These are phyloP conservation scores for Calameuta idolon DNA, from an alignment of 2,888 invertebrate genomes.

Conservation along the genomic window DNA sequence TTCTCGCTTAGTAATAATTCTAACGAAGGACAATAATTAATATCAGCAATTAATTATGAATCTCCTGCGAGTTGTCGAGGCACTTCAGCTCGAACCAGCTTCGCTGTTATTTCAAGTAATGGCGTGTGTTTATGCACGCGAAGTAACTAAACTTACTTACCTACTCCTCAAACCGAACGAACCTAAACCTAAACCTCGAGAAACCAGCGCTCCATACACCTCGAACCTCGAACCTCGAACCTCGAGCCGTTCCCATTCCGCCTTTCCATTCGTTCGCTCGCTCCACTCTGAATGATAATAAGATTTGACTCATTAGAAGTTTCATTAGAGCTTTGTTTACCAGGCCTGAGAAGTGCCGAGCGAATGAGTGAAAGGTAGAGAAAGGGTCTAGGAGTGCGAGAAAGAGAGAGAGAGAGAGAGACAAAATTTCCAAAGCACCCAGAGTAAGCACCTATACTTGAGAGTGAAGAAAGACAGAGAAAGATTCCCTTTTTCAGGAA, in stretches of 20 bases:
- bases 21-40: conserved; percentile 9
- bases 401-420: conserved; percentile 21
- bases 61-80: neutral
- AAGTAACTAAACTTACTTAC: conserved; percentile 56
- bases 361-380: conserved; percentile 12
- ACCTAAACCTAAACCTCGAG: conserved; percentile 29
- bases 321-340: conserved; percentile 61
- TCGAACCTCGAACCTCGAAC: conserved; percentile 24
- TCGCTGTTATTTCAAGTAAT: conserved; percentile 51
- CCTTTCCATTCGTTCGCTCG: conserved; percentile 23
- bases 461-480: too few relatives aligned
- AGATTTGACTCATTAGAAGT: conserved; percentile 62
- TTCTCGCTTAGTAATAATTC: neutral
- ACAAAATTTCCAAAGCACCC: too few relatives aligned
- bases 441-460: too few relatives aligned
- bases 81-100: neutral
- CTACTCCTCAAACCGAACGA: conserved; percentile 46
- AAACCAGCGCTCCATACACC: conserved; percentile 17
- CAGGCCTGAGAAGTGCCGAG: conserved; percentile 24
- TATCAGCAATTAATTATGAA: conserved; percentile 18
- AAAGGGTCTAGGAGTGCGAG: conserved; percentile 9
- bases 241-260: conserved; percentile 10
- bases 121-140: conserved; percentile 55
- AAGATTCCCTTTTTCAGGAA: too few relatives aligned
- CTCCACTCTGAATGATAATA: conserved; percentile 55